phyloP scores from a whole-genome alignment of 2,888 invertebrate genomes.

The Leucophora obtusa region DNA sequence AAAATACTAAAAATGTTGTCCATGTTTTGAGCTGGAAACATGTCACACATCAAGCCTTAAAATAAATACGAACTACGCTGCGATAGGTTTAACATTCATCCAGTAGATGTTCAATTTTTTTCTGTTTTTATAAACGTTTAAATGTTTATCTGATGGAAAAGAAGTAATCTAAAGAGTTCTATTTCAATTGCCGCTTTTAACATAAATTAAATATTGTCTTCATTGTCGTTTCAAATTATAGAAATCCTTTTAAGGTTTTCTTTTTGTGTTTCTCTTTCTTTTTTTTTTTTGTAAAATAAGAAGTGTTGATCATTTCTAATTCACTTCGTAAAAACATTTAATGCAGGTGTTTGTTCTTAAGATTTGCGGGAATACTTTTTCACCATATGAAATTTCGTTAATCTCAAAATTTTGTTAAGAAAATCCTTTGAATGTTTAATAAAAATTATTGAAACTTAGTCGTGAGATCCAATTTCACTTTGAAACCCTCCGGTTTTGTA shows the following conservation, averaged over 20 bases:
- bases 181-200: slow-evolving; percentile 59
- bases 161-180: slow-evolving; percentile 44
- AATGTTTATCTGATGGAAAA: slow-evolving; percentile 41
- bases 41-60: slow-evolving; percentile 63
- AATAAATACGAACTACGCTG: slow-evolving; percentile 44
- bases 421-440: too few relatives aligned
- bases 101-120: slow-evolving; percentile 44
- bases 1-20: slow-evolving; percentile 53
- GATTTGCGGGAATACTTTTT: too few relatives aligned
- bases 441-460: too few relatives aligned
- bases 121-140: slow-evolving; percentile 24
- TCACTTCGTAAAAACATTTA: neutral
- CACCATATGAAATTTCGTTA: too few relatives aligned
- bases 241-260: slow-evolving; percentile 66
- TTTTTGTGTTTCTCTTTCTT: neutral
- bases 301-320: neutral
- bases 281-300: neutral
- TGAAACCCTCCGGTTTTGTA: too few relatives aligned
- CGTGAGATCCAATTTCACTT: too few relatives aligned
- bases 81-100: slow-evolving; percentile 50
- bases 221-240: slow-evolving; percentile 66
- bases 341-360: neutral
- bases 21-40: slow-evolving; percentile 60
- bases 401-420: too few relatives aligned
- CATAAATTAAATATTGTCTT: slow-evolving; percentile 65